phyloP scores from a whole-genome alignment of 1,140 invertebrate genomes.

The Lordiphosa collinella region DNA sequence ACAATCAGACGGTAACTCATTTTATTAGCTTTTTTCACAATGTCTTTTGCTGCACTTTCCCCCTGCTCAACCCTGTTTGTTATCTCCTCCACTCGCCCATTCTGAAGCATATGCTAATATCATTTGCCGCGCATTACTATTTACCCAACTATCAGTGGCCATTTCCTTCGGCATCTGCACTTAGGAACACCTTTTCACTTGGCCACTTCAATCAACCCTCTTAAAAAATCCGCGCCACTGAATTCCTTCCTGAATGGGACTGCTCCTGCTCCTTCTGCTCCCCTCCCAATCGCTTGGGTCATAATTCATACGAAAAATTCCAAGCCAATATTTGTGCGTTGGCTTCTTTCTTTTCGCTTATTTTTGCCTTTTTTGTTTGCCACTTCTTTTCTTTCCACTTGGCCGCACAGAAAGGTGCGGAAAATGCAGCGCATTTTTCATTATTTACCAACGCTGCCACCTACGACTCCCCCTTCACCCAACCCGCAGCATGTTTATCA shows the following conservation, averaged over 20 bases:
- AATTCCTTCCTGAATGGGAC: neutral
- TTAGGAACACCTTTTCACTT: slow-evolving; percentile 35
- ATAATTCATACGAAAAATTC: slow-evolving; percentile 71
- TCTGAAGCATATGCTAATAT: slow-evolving; percentile 44
- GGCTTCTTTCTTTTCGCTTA: slow-evolving; percentile 38
- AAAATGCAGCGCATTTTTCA: slow-evolving; percentile 73
- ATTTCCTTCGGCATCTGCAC: too few species aligned
- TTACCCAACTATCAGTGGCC: slow-evolving; percentile 33
- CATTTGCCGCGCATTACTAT: slow-evolving; percentile 41
- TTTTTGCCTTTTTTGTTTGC: slow-evolving; percentile 1
- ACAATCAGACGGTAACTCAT: too few species aligned
- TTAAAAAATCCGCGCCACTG: slow-evolving; percentile 44
- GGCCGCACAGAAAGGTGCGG: slow-evolving; percentile 59
- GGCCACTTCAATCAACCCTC: slow-evolving; percentile 44
- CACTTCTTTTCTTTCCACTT: slow-evolving; percentile 39
- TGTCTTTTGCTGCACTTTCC: too few species aligned
- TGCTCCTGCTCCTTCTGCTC: neutral
- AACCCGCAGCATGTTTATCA: slow-evolving; percentile 49
- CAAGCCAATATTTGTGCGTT: slow-evolving; percentile 69
- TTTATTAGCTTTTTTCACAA: too few species aligned
- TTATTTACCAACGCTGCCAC: slow-evolving; percentile 50
- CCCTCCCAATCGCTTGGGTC: slow-evolving; percentile 9
- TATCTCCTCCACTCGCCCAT: neutral
- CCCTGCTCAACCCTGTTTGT: too few species aligned
- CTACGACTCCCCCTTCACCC: slow-evolving; percentile 2